Conservation (phyloP, 2,797 vertebrate species). For the Acipenser oxyrinchus region DNA sequence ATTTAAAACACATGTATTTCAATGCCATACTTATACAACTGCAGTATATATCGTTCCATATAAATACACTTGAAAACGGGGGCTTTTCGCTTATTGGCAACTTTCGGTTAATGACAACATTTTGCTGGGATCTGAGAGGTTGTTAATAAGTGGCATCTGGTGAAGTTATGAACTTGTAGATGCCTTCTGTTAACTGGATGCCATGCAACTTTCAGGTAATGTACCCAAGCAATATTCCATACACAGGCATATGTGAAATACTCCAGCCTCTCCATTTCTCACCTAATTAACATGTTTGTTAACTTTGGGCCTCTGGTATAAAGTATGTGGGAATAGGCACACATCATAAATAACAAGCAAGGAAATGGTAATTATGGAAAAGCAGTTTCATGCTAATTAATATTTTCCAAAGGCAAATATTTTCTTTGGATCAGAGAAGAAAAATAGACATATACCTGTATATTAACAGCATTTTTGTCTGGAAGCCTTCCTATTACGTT, state of each 20-base stretch:
- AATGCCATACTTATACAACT: no score
- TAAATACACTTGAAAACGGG: no score
- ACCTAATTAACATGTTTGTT: constrained; percentile 10
- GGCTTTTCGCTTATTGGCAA: no score
- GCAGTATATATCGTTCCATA: no score
- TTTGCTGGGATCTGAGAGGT: no score
- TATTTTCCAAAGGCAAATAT: constrained; percentile 48
- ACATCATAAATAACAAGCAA: constrained; percentile 6
- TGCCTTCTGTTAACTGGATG: no score
- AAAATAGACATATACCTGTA: constrained; percentile 42
- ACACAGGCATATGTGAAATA: background rate
- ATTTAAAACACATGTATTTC: no score
- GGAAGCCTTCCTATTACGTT: constrained; percentile 4
- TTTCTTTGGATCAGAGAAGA: constrained; percentile 47
- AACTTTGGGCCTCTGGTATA: background rate
- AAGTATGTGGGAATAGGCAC: background rate
- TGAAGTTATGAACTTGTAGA: no score
- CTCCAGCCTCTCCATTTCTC: background rate
- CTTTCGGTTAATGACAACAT: no score
- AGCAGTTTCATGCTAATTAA: constrained; percentile 1
- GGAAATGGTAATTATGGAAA: constrained; percentile 7
- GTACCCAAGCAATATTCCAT: background rate
- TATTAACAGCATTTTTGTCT: constrained; percentile 28
- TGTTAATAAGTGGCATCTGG: no score
- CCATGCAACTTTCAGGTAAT: background rate